phyloP scores from a whole-genome alignment of 2,797 vertebrate species.

The Gymnoscopelus microlampas region DNA sequence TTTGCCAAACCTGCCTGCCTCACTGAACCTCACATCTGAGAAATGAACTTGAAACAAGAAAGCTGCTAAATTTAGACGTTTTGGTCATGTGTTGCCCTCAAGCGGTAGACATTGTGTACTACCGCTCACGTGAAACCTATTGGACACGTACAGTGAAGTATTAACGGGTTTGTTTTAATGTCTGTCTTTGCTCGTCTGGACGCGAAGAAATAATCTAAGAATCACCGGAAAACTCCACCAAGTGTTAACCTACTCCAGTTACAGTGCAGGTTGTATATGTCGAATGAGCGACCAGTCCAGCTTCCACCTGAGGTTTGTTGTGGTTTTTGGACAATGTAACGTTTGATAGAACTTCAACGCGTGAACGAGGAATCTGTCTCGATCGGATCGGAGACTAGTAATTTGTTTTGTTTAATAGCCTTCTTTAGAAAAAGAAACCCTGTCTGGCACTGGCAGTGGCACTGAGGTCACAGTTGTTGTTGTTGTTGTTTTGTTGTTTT shows the following conservation, averaged over 20 bases:
- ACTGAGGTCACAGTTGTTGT: constrained; percentile 65
- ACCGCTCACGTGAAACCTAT: constrained; percentile 16
- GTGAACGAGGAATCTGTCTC: too few relatives aligned
- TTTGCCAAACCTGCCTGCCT: too few relatives aligned
- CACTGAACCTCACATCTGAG: background rate
- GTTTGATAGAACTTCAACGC: too few relatives aligned
- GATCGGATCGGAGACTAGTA: too few relatives aligned
- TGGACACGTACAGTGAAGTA: constrained; percentile 12
- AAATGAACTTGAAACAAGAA: constrained; percentile 45
- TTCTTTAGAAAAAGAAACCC: constrained; percentile 69
- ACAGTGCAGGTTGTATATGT: background rate
- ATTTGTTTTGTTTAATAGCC: too few relatives aligned
- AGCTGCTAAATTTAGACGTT: constrained; percentile 56
- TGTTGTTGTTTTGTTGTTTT: too few relatives aligned
- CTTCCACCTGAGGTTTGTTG: background rate
- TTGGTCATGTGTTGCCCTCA: constrained; percentile 49
- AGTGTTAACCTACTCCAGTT: background rate
- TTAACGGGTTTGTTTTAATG: constrained; percentile 34
- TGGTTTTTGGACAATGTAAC: too few relatives aligned
- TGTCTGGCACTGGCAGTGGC: constrained; percentile 58
- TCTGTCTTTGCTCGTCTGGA: background rate
- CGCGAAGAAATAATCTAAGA: background rate
- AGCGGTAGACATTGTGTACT: constrained; percentile 39
- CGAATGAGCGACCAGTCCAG: background rate
- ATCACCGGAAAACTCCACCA: too few relatives aligned